A percentile compares a stretch with the other conserved stretches of the same genome.
Evolutionary conservation across 2,113 vertebrate species (phyloP).

Genomic region (Nansenia antarctica): DNA sequence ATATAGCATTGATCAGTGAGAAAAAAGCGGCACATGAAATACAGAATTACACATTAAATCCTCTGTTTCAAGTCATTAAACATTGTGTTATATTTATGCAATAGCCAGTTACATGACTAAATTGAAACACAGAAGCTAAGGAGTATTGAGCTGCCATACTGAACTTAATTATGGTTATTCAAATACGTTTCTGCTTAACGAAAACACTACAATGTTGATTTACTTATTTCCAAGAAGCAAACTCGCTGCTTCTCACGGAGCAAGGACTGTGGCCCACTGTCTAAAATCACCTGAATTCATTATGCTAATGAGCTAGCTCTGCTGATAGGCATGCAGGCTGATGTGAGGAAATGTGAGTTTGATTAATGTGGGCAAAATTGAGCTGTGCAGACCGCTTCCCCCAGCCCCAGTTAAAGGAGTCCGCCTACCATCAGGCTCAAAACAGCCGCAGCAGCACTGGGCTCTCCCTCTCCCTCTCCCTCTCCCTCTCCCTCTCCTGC

Average conservation of each 20-base stretch:
- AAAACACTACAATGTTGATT: constrained; percentile 11
- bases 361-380: constrained; percentile 76
- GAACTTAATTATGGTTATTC: neutral
- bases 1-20: constrained; percentile 25
- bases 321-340: constrained; percentile 65
- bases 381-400: constrained; percentile 65
- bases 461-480: constrained; percentile 30
- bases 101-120: constrained; percentile 22
- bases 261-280: constrained; percentile 54
- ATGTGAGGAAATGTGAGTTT: constrained; percentile 74
- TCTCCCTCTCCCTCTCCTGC: constrained; percentile 26
- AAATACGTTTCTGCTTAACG: neutral
- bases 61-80: neutral
- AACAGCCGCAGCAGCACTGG: constrained; percentile 26
- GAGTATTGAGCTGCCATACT: too few species aligned
- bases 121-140: constrained; percentile 13
- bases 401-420: constrained; percentile 70
- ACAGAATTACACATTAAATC: constrained; percentile 34
- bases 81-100: neutral
- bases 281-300: constrained; percentile 67
- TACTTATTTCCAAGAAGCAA: constrained; percentile 27
- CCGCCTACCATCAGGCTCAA: constrained; percentile 71
- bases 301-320: constrained; percentile 65
- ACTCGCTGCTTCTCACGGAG: constrained; percentile 1
- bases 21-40: constrained; percentile 46